These are phyloP conservation scores for Charanyca ferruginea DNA, from an alignment of 2,888 invertebrate species.

Conservation along the genomic window DNA sequence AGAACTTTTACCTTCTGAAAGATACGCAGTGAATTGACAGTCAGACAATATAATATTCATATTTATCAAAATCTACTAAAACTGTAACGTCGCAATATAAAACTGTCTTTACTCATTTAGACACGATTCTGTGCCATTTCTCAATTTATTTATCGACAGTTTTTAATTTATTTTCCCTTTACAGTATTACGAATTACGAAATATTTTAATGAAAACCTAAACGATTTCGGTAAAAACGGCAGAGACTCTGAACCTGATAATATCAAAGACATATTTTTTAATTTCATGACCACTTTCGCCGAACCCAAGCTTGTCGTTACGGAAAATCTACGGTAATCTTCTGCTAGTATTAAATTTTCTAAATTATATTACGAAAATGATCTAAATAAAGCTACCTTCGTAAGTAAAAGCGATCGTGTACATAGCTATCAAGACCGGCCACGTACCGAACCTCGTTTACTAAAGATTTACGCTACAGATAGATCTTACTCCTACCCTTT, in stretches of 20 bases:
- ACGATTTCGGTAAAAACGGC: constrained; percentile 38
- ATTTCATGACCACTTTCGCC: constrained; percentile 42
- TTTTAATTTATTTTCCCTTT: constrained; percentile 35
- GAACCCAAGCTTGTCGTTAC: constrained; percentile 39
- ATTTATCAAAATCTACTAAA: too few species aligned
- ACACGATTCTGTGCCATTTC: constrained; percentile 1
- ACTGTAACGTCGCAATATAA: not conserved
- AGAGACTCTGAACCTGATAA: constrained; percentile 37
- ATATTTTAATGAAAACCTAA: constrained; percentile 56
- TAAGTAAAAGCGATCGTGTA: constrained; percentile 44
- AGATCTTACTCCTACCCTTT: constrained; percentile 78
- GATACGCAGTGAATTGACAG: too few species aligned
- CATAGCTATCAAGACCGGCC: constrained; percentile 65
- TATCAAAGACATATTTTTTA: constrained; percentile 54
- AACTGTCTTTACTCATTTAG: not conserved
- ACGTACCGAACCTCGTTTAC: constrained; percentile 72
- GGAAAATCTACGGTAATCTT: constrained; percentile 44
- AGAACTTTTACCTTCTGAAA: too few species aligned
- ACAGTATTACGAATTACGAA: constrained; percentile 12
- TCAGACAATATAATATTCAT: too few species aligned
- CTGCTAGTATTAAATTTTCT: constrained; percentile 43
- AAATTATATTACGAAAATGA: constrained; percentile 43
- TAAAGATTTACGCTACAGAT: constrained; percentile 69
- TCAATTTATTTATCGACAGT: constrained; percentile 24
- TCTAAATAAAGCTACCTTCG: constrained; percentile 26